Conservation (phyloP, 2,797 vertebrate genomes). For the Diceros bicornis region DNA sequence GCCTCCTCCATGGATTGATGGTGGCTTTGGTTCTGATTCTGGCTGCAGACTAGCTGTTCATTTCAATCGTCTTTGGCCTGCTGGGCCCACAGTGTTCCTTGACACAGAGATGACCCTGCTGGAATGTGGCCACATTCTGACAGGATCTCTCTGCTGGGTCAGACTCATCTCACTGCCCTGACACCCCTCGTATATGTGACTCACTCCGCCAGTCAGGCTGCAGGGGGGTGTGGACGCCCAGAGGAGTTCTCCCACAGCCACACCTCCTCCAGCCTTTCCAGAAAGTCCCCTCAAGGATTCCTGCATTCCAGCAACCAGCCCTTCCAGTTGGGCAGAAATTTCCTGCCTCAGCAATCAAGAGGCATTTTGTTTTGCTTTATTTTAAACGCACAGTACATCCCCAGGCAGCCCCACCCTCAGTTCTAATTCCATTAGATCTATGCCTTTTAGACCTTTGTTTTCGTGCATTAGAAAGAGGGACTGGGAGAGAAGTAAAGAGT, state of each 20-base stretch:
- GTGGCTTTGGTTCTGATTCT: neutral
- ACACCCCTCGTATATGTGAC: neutral
- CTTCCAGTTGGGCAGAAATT: constrained; percentile 83
- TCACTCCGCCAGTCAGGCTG: neutral
- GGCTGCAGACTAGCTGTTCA: neutral
- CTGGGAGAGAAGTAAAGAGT: neutral
- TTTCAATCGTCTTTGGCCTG: neutral
- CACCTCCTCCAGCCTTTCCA: constrained; percentile 41
- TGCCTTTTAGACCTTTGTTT: constrained; percentile 50
- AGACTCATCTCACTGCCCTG: neutral
- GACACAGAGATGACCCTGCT: constrained; percentile 37
- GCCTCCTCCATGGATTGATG: neutral
- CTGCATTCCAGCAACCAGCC: constrained; percentile 73
- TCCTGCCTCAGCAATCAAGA: constrained; percentile 71
- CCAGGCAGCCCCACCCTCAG: constrained; percentile 71
- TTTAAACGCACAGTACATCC: constrained; percentile 70
- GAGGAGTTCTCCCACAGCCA: neutral
- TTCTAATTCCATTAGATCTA: constrained; percentile 53
- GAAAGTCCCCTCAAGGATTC: constrained; percentile 56
- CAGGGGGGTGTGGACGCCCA: neutral
- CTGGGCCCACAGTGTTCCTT: neutral
- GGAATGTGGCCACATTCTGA: neutral
- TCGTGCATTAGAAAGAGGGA: neutral
- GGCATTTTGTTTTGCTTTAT: constrained; percentile 70
- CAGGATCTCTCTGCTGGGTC: neutral